A percentile compares a stretch with the other conserved stretches of the same genome.
Conservation (phyloP, 2,113 vertebrate genomes). For the Bothrops jararaca region DNA sequence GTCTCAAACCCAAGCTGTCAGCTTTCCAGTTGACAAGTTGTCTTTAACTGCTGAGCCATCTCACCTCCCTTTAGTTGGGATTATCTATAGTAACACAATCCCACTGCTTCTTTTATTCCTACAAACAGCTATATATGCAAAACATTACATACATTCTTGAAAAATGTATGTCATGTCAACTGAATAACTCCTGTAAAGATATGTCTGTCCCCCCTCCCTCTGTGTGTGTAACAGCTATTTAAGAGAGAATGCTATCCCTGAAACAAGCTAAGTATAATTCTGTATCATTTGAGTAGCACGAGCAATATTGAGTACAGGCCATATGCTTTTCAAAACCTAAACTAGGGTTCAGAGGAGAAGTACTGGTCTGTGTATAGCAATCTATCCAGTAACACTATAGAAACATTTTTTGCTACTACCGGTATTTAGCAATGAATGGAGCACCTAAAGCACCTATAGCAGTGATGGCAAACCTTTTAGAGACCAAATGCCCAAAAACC, state of each 20-base stretch:
- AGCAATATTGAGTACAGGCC: background rate
- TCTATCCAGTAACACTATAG: background rate
- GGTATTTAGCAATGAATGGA: background rate
- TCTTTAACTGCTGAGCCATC: too few relatives aligned
- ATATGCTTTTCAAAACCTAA: background rate
- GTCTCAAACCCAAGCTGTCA: too few relatives aligned
- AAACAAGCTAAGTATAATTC: background rate
- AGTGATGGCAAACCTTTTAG: too few relatives aligned
- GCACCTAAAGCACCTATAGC: background rate
- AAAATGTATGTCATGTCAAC: background rate
- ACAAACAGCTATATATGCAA: background rate
- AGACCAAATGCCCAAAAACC: too few relatives aligned
- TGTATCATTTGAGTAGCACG: background rate
- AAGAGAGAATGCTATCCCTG: background rate
- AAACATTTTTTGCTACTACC: background rate
- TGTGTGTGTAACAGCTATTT: background rate
- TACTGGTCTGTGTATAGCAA: background rate
- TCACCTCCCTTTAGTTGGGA: too few relatives aligned
- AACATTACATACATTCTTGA: background rate
- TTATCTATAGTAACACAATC: too few relatives aligned
- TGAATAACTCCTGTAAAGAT: background rate
- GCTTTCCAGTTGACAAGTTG: too few relatives aligned
- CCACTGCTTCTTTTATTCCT: too few relatives aligned
- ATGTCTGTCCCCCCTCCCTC: too few relatives aligned
- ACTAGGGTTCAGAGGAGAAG: background rate